Conservation (phyloP, 1,140 invertebrate species). For the Micrasema longulum region DNA sequence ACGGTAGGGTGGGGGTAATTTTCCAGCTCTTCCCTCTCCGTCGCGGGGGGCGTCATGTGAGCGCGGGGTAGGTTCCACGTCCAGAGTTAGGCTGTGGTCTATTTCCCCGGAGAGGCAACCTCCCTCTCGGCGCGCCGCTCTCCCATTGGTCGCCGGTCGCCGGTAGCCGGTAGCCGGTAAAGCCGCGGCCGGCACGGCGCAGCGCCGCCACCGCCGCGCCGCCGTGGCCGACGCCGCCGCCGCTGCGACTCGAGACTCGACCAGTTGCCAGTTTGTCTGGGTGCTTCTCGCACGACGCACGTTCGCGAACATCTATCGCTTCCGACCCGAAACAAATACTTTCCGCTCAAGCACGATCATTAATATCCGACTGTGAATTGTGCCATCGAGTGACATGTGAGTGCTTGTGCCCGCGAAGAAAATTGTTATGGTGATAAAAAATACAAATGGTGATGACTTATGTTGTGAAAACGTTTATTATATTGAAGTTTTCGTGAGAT, state of each 20-base stretch:
- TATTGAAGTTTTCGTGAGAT: conserved; percentile 39
- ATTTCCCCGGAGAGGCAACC: no score
- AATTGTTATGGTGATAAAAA: conserved; percentile 8
- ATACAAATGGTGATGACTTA: conserved; percentile 11
- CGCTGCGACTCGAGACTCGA: background rate
- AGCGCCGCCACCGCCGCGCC: background rate
- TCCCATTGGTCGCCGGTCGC: background rate
- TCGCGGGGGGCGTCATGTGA: no score
- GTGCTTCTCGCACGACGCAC: background rate
- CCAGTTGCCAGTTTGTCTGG: conserved; percentile 16
- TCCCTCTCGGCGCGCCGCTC: background rate
- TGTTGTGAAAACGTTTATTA: conserved; percentile 13
- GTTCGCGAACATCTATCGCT: no score
- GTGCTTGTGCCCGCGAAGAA: conserved; percentile 15
- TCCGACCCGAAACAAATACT: no score
- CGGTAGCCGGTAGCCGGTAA: background rate
- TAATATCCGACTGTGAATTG: conserved; percentile 11
- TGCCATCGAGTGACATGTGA: conserved; percentile 12
- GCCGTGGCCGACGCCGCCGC: background rate
- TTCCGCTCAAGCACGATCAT: no score
- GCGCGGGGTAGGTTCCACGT: no score
- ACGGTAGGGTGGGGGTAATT: no score
- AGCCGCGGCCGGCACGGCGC: background rate
- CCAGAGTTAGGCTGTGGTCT: no score
- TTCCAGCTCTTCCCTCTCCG: no score